These are phyloP conservation scores for Philonicus albiceps DNA, from an alignment of 2,888 invertebrate species.

Conservation along the genomic window DNA sequence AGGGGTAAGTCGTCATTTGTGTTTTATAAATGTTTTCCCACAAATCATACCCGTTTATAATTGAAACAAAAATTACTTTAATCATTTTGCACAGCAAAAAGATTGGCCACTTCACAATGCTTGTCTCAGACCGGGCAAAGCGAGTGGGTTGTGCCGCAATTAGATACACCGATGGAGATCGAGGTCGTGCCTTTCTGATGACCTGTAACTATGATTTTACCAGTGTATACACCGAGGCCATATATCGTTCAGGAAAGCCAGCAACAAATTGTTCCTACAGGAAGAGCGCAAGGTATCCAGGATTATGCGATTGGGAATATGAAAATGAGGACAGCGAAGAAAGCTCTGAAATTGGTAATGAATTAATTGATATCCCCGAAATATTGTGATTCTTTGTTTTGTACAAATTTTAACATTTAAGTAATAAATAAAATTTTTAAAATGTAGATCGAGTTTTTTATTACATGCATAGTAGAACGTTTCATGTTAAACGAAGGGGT, in stretches of 20 bases:
- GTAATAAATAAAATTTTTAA: not conserved
- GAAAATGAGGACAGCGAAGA: slow-evolving; percentile 54
- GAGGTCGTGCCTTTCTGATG: slow-evolving; percentile 54
- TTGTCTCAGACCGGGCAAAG: slow-evolving; percentile 58
- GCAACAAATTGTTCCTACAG: slow-evolving; percentile 55
- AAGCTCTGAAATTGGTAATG: slow-evolving; percentile 51
- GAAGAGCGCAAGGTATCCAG: slow-evolving; percentile 55
- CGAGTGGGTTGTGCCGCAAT: slow-evolving; percentile 60
- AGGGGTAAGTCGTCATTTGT: slow-evolving; percentile 55
- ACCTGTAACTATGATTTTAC: slow-evolving; percentile 61
- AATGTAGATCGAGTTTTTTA: not conserved
- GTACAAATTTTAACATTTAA: not conserved
- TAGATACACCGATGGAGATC: slow-evolving; percentile 50
- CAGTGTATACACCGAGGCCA: slow-evolving; percentile 56
- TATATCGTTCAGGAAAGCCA: slow-evolving; percentile 56
- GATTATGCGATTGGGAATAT: slow-evolving; percentile 57
- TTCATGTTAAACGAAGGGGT: no score
- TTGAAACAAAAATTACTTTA: not conserved
- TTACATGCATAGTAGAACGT: no score
- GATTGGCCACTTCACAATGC: slow-evolving; percentile 60
- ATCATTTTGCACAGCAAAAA: slow-evolving; percentile 53
- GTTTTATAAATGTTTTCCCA: no score
- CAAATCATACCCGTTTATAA: not conserved
- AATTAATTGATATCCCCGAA: slow-evolving; percentile 51
- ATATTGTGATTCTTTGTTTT: not conserved